Evolutionary conservation across 2,888 invertebrate genomes (phyloP).

Genomic region (Pammene fasciana): DNA sequence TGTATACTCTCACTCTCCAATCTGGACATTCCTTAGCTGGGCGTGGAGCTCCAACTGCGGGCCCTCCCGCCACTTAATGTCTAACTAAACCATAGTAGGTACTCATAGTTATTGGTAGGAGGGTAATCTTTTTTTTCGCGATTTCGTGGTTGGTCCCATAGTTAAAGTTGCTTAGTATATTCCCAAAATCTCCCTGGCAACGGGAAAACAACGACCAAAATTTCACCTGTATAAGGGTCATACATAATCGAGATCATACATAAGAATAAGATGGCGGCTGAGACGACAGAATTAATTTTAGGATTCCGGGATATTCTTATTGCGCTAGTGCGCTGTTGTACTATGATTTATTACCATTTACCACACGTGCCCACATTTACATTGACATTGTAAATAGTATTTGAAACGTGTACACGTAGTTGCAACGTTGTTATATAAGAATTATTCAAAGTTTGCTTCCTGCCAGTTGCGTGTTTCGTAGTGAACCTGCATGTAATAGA

Average conservation of each 20-base stretch:
- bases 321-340: not conserved
- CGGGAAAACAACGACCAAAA: too few relatives aligned
- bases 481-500: slow-evolving; percentile 46
- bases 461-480: slow-evolving; percentile 34
- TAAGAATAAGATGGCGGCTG: too few relatives aligned
- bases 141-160: too few relatives aligned
- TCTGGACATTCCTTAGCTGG: slow-evolving; percentile 86
- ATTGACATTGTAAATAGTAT: slow-evolving; percentile 4
- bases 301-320: too few relatives aligned
- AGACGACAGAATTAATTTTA: too few relatives aligned
- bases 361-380: slow-evolving; percentile 4
- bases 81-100: too few relatives aligned
- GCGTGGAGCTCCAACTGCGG: slow-evolving; percentile 92
- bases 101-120: slow-evolving; percentile 87
- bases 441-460: slow-evolving; percentile 29
- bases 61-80: slow-evolving; percentile 85
- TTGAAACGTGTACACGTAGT: slow-evolving; percentile 11
- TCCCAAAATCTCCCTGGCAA: too few relatives aligned
- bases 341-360: slow-evolving; percentile 5
- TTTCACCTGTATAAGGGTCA: too few relatives aligned
- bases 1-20: slow-evolving; percentile 85
- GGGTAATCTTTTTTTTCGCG: too few relatives aligned
- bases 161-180: too few relatives aligned
- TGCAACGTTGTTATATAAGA: slow-evolving; percentile 9
- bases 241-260: too few relatives aligned